Conservation (phyloP, 2,888 invertebrate species). For the Caenorhabditis plicata region DNA sequence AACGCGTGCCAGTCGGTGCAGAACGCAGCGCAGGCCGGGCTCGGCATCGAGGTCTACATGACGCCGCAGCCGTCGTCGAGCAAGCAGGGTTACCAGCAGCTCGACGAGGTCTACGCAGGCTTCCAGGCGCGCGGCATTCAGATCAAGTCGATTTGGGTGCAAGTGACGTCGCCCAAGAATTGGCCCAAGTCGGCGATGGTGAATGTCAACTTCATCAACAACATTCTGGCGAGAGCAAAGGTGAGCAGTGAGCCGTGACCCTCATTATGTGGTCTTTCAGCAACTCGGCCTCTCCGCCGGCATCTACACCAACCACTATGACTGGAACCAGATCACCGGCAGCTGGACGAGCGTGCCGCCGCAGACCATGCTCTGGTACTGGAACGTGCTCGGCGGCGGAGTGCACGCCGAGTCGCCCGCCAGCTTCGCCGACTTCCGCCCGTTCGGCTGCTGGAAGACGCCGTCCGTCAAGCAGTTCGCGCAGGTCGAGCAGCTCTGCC, state of each 20-base stretch:
- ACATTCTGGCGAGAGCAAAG: slow-evolving; percentile 33
- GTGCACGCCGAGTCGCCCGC: slow-evolving; percentile 37
- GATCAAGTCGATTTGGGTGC: slow-evolving; percentile 45
- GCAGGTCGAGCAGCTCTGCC: slow-evolving; percentile 41
- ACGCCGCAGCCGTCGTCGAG: slow-evolving; percentile 41
- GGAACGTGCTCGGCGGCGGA: slow-evolving; percentile 41
- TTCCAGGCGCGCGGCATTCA: slow-evolving; percentile 35
- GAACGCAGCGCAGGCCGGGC: slow-evolving; percentile 40
- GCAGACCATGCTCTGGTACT: slow-evolving; percentile 42
- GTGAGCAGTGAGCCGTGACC: too few relatives aligned
- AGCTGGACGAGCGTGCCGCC: slow-evolving; percentile 24
- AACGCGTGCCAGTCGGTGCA: slow-evolving; percentile 35
- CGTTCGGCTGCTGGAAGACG: slow-evolving; percentile 42
- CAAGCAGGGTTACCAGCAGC: slow-evolving; percentile 38
- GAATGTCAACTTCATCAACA: slow-evolving; percentile 46
- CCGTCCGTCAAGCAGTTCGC: slow-evolving; percentile 48
- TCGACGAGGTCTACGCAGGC: slow-evolving; percentile 43
- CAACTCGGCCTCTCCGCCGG: slow-evolving; percentile 37
- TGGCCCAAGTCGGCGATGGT: slow-evolving; percentile 28
- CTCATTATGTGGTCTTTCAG: too few relatives aligned
- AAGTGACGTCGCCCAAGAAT: slow-evolving; percentile 50
- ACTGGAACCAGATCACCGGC: slow-evolving; percentile 47
- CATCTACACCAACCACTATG: slow-evolving; percentile 46
- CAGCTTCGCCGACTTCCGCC: slow-evolving; percentile 41
- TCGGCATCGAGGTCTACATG: slow-evolving; percentile 47